These are phyloP conservation scores for Eubasilissa splendida DNA, from an alignment of 2,888 invertebrate species.

Conservation along the genomic window DNA sequence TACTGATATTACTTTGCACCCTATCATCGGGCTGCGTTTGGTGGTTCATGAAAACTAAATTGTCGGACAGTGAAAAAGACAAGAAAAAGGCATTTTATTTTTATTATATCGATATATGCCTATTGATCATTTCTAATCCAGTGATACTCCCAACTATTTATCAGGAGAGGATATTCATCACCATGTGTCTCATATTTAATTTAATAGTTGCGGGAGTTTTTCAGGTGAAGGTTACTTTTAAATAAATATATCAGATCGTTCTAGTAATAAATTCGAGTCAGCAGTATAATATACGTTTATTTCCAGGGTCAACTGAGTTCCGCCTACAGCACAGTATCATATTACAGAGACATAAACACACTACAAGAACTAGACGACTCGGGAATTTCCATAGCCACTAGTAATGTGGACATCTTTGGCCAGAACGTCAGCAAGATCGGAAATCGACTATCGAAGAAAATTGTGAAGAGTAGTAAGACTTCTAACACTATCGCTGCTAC, in stretches of 20 bases:
- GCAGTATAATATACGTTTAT: background rate
- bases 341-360: slow-evolving; percentile 66
- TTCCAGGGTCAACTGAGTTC: slow-evolving; percentile 67
- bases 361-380: slow-evolving; percentile 65
- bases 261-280: background rate
- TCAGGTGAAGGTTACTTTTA: slow-evolving; percentile 54
- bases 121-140: slow-evolving; percentile 50
- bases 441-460: slow-evolving; percentile 48
- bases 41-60: slow-evolving; percentile 52
- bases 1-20: slow-evolving; percentile 33
- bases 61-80: background rate
- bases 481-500: slow-evolving; percentile 31
- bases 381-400: slow-evolving; percentile 62
- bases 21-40: slow-evolving; percentile 44
- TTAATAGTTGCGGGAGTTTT: slow-evolving; percentile 63
- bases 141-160: slow-evolving; percentile 50
- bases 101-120: slow-evolving; percentile 48
- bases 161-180: slow-evolving; percentile 61
- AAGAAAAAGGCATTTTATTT: background rate
- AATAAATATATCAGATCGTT: background rate
- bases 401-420: slow-evolving; percentile 51
- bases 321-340: slow-evolving; percentile 65
- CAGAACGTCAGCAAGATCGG: slow-evolving; percentile 40
- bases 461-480: slow-evolving; percentile 15
- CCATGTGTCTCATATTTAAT: slow-evolving; percentile 63